Base-by-base conservation (phyloP, 2,797 vertebrate species). In the Sylvia borin region DNA sequence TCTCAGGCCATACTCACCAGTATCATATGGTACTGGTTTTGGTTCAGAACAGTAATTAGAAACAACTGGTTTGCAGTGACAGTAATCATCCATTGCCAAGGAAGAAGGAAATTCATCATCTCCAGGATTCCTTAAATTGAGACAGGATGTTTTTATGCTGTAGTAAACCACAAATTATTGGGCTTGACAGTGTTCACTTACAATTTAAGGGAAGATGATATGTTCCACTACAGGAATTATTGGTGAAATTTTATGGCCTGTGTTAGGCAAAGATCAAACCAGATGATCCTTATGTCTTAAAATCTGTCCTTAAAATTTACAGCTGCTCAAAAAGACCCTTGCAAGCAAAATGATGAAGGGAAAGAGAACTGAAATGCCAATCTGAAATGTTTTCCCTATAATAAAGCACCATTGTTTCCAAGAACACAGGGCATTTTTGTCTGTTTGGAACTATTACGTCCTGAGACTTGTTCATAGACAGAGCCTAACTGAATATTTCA, bases 61-160 rank as follows among this genome's bases (percentile, higher is more conserved):
- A 95, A 73, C 95, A 96, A 71, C 64, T 71, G 87, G 64, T 95
- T 53, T 90, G 27, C 45, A 79, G 80, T 92, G 88, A 83, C 19
- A 90, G 27, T 55, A 86, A 82, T 81, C 55, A 67, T 79, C 55
- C 27, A n/a, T 47, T 95, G 70, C 66, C 79, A 92, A 87, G 40
- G 74, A 75, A 93, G 70, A 82, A 76, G 58, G 74, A 86, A 93
- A 93, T 93, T 78, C 42, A 90, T 93, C 61, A 78, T 93, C 19
- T 66, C 65, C 32, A 90, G 58, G 47, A 83, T 74, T 93, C 71
- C 71, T 90, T 93, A 93, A 92, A 94, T 74, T 92, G 77, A 93
- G 55, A 88, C 82, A 84, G 91, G 76, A 90, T 95, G 88, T 86
- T 90, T 96, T 92, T 84, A 79, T 96, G 64, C 48, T 86, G 51